Evolutionary conservation across 1,140 invertebrate species (phyloP).

Genomic region (Brachionus plicatilis): DNA sequence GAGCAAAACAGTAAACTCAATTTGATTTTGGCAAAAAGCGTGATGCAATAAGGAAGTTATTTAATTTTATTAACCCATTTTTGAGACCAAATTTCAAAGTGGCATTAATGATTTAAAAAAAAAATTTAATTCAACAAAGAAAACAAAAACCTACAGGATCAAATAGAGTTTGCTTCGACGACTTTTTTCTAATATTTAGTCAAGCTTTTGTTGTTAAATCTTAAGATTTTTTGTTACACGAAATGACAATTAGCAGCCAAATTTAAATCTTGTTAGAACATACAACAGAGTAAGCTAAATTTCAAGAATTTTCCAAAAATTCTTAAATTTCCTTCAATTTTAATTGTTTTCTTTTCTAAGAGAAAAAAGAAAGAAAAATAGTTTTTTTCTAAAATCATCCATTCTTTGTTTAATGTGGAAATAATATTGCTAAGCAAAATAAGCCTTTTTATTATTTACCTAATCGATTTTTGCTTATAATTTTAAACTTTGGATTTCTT

Average conservation of each 20-base stretch:
- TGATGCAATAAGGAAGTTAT: not conserved
- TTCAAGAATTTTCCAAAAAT: not conserved
- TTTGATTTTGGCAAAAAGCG: not conserved
- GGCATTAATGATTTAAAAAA: not conserved
- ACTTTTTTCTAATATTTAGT: not conserved
- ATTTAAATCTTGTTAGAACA: not conserved
- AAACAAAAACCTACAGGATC: not conserved
- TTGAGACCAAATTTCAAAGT: not conserved
- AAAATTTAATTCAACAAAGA: not conserved
- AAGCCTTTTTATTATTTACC: not conserved
- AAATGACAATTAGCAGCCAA: not conserved
- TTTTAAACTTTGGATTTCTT: not conserved
- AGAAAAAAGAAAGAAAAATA: not conserved
- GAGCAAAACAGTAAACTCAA: not conserved
- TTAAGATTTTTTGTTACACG: not conserved
- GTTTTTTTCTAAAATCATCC: not conserved
- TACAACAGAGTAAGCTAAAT: not conserved
- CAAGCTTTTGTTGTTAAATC: not conserved
- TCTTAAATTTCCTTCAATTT: constrained; percentile 6
- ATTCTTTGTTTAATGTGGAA: not conserved
- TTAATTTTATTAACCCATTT: not conserved
- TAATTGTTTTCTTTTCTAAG: not conserved
- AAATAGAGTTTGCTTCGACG: not conserved
- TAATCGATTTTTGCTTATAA: constrained; percentile 13
- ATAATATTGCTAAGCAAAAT: constrained; percentile 15